Percentiles rank a stretch among this genome's conserved stretches.
These are phyloP conservation scores for Takifugu rubripes DNA, from an alignment of 2,797 vertebrate genomes.

Conservation along the genomic window DNA sequence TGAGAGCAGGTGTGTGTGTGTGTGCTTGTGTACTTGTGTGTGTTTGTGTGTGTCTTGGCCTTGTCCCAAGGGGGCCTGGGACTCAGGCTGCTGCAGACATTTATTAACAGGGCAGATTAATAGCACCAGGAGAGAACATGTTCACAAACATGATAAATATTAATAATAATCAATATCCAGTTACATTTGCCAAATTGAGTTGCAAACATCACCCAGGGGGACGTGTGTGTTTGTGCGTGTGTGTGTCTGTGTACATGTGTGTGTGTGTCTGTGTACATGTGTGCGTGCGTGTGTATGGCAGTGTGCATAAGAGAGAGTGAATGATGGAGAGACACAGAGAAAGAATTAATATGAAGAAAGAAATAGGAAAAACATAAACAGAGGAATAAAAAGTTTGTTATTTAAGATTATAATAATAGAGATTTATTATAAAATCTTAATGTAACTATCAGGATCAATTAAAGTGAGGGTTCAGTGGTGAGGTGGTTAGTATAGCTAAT, in stretches of 20 bases:
- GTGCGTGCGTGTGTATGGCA: neutral
- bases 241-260: constrained; percentile 2
- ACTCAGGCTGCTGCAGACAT: constrained; percentile 76
- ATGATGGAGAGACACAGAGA: constrained; percentile 30
- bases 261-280: constrained; percentile 25
- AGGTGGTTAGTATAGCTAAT: too few species aligned
- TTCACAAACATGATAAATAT: constrained; percentile 88
- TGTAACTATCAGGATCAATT: too few species aligned
- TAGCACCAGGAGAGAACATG: constrained; percentile 81
- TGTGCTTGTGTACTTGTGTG: constrained; percentile 30
- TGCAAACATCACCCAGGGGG: constrained; percentile 73
- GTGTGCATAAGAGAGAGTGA: neutral
- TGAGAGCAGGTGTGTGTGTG: constrained; percentile 51
- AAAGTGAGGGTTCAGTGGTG: too few species aligned
- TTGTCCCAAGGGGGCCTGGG: constrained; percentile 73
- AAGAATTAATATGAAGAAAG: neutral
- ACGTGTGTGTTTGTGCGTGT: constrained; percentile 32
- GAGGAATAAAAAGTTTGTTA: neutral
- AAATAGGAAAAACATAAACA: constrained; percentile 11
- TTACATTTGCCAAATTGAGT: constrained; percentile 81
- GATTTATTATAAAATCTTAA: too few species aligned
- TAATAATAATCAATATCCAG: constrained; percentile 92
- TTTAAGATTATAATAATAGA: too few species aligned
- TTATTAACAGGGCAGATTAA: constrained; percentile 90
- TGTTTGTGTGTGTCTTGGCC: constrained; percentile 57